Base-by-base conservation (phyloP, 2,797 vertebrate genomes). In the Austrolebias charrua region DNA sequence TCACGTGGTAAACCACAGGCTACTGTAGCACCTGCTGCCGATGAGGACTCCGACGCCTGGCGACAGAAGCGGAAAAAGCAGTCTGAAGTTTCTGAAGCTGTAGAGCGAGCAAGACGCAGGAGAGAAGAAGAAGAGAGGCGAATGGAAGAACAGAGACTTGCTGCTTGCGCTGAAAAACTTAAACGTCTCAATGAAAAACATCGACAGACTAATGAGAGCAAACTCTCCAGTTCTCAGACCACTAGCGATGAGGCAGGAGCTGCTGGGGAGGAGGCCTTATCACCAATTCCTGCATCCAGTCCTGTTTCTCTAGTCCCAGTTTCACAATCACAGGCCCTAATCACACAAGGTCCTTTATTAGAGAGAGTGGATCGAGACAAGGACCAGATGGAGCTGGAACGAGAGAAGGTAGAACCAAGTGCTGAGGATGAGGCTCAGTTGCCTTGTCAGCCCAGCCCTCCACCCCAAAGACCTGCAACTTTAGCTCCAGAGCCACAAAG, bases 131-230 rank as follows among this genome's bases (percentile, higher is more conserved):
- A 99, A 15, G 98, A 99, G 63, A 91, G 95, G 13, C 90, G 95
- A 28, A 98, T 98, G 97, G 97, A 99, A 48, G 96, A 98, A 55
- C 97, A 98, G 66, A 90, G 98, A 48, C 96, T 98, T 67, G 96
- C 98, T 5, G 98, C 97, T 0, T 99, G 98, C 77, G 97, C 97
- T 1, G 97, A 98, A 79, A 99, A 99, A 79, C 91, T 99, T 0
- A 99, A 98, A 83, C 93, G 93, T 42, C 91, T 99, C 70, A 95
- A 99, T 46, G 98, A 98, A 83, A 99, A 99, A 86, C 94, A 96
- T 44, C 81, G 89, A 2, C 90, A 86, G 38, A 46, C 74, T 11
- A 60, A 69, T 3, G 89, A 92, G 42, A 50, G 24, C 42, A 89
- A 88, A 73, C 60, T 88, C 14, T 46, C 69, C 43, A 33, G 76